Evolutionary conservation across 2,797 vertebrate species (phyloP).

Genomic region (Coreius guichenoti): DNA sequence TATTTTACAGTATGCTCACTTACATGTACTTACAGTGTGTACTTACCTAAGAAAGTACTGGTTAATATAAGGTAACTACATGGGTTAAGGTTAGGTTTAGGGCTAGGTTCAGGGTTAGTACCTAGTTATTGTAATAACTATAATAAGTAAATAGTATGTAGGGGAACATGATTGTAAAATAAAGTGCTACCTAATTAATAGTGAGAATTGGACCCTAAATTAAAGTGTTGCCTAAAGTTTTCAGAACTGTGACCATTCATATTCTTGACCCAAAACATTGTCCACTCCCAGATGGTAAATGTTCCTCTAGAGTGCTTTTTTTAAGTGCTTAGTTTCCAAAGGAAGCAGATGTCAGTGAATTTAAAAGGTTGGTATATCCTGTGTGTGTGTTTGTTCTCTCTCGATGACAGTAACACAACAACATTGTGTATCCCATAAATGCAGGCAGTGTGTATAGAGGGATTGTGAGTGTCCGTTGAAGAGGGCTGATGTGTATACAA

Average conservation of each 20-base stretch:
- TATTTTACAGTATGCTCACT: not conserved
- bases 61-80: not conserved
- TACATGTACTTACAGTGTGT: not conserved
- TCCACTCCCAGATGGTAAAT: slow-evolving; percentile 52
- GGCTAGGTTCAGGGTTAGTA: not conserved
- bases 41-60: not conserved
- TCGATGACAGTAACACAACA: slow-evolving; percentile 27
- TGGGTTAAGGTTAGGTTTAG: not conserved
- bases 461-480: slow-evolving; percentile 43
- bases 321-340: slow-evolving; percentile 51
- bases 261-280: slow-evolving; percentile 15
- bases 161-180: not conserved
- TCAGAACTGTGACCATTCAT: slow-evolving; percentile 4
- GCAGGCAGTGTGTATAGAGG: slow-evolving; percentile 29
- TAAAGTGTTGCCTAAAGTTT: not conserved
- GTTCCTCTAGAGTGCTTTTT: slow-evolving; percentile 44
- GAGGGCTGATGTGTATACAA: slow-evolving; percentile 30
- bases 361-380: slow-evolving; percentile 49
- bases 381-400: slow-evolving; percentile 33
- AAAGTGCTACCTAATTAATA: not conserved
- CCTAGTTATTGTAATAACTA: not conserved
- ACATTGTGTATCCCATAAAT: slow-evolving; percentile 34
- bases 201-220: not conserved
- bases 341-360: slow-evolving; percentile 47
- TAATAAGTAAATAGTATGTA: not conserved